These are phyloP conservation scores for Platichthys flesus DNA, from an alignment of 2,113 vertebrate species.

Conservation along the genomic window DNA sequence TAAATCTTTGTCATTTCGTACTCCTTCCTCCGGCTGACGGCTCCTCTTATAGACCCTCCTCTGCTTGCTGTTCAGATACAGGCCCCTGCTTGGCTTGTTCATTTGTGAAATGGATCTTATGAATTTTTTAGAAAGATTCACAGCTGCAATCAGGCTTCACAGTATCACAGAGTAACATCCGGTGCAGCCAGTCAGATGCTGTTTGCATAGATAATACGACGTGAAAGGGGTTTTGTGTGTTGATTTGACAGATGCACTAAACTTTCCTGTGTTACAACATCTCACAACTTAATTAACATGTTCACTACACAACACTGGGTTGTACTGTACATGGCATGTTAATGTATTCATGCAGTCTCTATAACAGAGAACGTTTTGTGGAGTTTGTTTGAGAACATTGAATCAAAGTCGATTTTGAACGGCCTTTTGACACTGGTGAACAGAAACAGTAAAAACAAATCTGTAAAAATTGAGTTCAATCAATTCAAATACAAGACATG, in stretches of 20 bases:
- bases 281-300: too few relatives aligned
- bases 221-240: conserved; percentile 36
- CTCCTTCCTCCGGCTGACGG: conserved; percentile 47
- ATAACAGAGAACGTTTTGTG: not conserved
- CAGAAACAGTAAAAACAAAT: too few relatives aligned
- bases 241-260: too few relatives aligned
- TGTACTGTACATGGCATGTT: not conserved
- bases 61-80: conserved; percentile 65
- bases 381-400: too few relatives aligned
- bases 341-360: not conserved
- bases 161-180: conserved; percentile 59
- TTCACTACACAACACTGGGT: too few relatives aligned
- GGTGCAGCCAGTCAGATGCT: conserved; percentile 45
- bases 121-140: conserved; percentile 92
- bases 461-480: too few relatives aligned
- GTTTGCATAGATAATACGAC: conserved; percentile 51
- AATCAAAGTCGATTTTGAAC: too few relatives aligned
- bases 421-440: too few relatives aligned
- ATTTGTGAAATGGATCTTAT: conserved; percentile 96
- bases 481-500: too few relatives aligned
- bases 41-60: conserved; percentile 59
- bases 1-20: conserved; percentile 95
- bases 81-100: conserved; percentile 85
- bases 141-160: conserved; percentile 75
- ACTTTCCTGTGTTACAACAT: too few relatives aligned